Percentiles rank a stretch among this genome's conserved stretches.
Evolutionary conservation across 2,888 invertebrate species (phyloP).

Genomic region (Caenorhabditis drosophilae): DNA sequence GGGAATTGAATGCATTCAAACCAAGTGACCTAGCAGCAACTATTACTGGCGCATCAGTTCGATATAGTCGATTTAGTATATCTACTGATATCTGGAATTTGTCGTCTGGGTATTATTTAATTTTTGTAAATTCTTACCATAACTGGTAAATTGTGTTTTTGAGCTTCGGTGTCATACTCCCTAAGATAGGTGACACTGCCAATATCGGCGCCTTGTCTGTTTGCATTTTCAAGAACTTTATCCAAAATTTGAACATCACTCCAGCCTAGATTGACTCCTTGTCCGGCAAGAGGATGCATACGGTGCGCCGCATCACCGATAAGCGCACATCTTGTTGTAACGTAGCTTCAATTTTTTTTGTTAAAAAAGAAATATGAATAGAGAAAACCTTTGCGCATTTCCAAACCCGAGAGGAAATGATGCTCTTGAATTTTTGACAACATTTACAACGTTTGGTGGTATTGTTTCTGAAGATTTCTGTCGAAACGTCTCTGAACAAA

Average conservation of each 20-base stretch:
- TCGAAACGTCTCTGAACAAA: constrained; percentile 69
- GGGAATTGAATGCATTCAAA: constrained; percentile 43
- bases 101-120: too few species aligned
- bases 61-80: constrained; percentile 34
- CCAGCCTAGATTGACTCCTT: constrained; percentile 96
- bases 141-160: constrained; percentile 86
- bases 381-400: constrained; percentile 79
- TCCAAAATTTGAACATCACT: constrained; percentile 85
- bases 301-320: constrained; percentile 80
- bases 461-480: constrained; percentile 70
- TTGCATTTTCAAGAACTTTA: constrained; percentile 77
- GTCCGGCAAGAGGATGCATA: constrained; percentile 93
- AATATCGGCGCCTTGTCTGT: constrained; percentile 79
- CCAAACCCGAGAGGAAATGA: constrained; percentile 90
- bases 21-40: constrained; percentile 66
- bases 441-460: constrained; percentile 78
- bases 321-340: constrained; percentile 81
- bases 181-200: constrained; percentile 78
- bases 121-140: constrained; percentile 76
- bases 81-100: constrained; percentile 18
- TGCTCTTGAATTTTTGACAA: constrained; percentile 78
- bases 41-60: constrained; percentile 54
- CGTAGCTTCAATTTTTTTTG: constrained; percentile 79
- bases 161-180: constrained; percentile 83
- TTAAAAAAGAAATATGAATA: too few species aligned